These are phyloP conservation scores for Orbicella faveolata DNA, from an alignment of 64 coral and sea anemone genomes.

Conservation along the genomic window DNA sequence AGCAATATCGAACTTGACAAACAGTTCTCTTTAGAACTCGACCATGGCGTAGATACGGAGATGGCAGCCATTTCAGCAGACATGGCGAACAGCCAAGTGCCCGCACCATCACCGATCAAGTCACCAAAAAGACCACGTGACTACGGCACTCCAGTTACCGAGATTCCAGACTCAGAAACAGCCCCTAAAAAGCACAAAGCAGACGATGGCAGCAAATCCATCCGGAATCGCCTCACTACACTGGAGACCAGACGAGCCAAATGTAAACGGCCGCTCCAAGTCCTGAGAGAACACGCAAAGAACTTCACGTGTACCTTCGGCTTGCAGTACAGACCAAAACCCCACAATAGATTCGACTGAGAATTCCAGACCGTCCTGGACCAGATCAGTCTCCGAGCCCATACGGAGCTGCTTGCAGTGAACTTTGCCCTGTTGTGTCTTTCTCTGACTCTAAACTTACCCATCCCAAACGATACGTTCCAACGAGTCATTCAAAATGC, in stretches of 20 bases:
- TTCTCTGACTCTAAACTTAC: no score
- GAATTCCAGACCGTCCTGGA: no score
- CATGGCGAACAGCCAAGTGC: constrained; percentile 1
- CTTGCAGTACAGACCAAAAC: neutral
- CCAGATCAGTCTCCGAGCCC: neutral
- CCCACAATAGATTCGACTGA: neutral
- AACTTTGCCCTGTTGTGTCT: no score
- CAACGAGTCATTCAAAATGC: neutral
- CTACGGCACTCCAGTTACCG: neutral
- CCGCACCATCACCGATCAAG: constrained; percentile 7
- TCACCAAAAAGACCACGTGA: neutral
- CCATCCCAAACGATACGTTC: neutral
- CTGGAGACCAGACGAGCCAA: constrained; percentile 25
- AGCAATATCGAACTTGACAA: no score
- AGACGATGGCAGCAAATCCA: neutral
- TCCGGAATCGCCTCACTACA: neutral
- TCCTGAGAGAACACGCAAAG: no score
- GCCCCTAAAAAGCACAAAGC: neutral
- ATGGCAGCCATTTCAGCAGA: neutral
- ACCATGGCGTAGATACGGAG: neutral
- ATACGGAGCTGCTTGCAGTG: neutral
- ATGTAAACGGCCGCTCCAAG: no score
- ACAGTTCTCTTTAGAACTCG: neutral
- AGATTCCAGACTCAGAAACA: neutral
- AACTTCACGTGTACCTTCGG: constrained; percentile 1